Conservation (phyloP, 2,113 vertebrate genomes). For the Brachirus orientalis region DNA sequence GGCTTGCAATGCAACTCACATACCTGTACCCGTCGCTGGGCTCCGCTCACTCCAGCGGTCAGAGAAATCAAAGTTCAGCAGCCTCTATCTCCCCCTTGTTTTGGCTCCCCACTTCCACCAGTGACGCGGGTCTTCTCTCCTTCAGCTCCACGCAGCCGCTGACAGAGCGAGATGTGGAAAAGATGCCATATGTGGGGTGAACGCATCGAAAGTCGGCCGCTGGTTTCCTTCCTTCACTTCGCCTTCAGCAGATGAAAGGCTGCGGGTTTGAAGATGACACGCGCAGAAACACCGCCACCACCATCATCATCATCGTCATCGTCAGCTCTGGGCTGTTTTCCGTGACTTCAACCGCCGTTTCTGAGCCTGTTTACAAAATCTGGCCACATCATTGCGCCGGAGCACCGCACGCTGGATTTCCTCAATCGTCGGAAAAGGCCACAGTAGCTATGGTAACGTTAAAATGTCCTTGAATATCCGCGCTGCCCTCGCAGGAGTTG, state of each 20-base stretch:
- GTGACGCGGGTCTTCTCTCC: neutral
- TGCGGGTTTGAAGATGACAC: conserved; percentile 47
- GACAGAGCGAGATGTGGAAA: conserved; percentile 16
- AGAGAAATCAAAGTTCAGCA: conserved; percentile 49
- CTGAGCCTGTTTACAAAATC: conserved; percentile 59
- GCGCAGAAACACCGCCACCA: conserved; percentile 40
- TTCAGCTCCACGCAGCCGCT: conserved; percentile 32
- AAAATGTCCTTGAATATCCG: conserved; percentile 73
- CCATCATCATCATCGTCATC: too few species aligned
- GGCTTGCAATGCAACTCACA: conserved; percentile 62
- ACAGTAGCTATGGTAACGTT: conserved; percentile 58
- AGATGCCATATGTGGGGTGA: conserved; percentile 42
- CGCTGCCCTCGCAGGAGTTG: conserved; percentile 27
- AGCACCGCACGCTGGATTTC: conserved; percentile 49
- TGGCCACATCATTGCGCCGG: conserved; percentile 44
- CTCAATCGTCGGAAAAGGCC: conserved; percentile 55
- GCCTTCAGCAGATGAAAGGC: conserved; percentile 26
- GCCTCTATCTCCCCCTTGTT: neutral
- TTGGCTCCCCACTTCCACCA: conserved; percentile 5
- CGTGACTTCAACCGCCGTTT: conserved; percentile 13
- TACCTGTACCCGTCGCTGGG: conserved; percentile 65
- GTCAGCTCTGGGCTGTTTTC: conserved; percentile 1
- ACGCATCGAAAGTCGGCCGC: conserved; percentile 46
- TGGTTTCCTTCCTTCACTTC: too few species aligned
- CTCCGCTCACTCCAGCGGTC: conserved; percentile 15